phyloP scores from a whole-genome alignment of 1,140 invertebrate genomes.

The Araneus ventricosus region DNA sequence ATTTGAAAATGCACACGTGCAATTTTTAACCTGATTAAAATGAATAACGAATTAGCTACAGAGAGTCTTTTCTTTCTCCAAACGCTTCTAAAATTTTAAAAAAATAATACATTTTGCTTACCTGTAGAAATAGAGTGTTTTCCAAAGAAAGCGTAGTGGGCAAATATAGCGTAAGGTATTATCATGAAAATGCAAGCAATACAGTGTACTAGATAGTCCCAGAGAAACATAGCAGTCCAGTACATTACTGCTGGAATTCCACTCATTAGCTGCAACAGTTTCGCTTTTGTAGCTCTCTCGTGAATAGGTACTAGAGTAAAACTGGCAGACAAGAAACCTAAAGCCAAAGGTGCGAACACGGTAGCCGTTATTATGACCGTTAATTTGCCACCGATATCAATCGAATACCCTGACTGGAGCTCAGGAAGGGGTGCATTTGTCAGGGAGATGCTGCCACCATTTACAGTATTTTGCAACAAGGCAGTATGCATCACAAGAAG shows the following conservation, averaged over 20 bases:
- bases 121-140: conserved; percentile 50
- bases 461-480: conserved; percentile 46
- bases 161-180: conserved; percentile 62
- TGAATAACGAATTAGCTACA: no score
- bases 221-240: conserved; percentile 76
- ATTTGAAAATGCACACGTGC: no score
- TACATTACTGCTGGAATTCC: conserved; percentile 70
- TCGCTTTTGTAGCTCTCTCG: conserved; percentile 75
- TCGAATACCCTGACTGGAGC: background rate
- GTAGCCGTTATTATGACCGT: background rate
- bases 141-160: background rate
- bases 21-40: no score
- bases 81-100: no score
- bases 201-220: conserved; percentile 69
- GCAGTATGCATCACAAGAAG: conserved; percentile 59
- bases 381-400: background rate
- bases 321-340: conserved; percentile 75
- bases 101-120: background rate
- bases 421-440: conserved; percentile 54
- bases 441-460: conserved; percentile 14
- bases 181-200: conserved; percentile 61
- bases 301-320: conserved; percentile 76
- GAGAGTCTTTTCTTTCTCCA: no score
- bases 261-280: conserved; percentile 77
- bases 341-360: conserved; percentile 76